These are phyloP conservation scores for Trichosurus vulpecula DNA, from an alignment of 2,797 vertebrate genomes.

Conservation along the genomic window DNA sequence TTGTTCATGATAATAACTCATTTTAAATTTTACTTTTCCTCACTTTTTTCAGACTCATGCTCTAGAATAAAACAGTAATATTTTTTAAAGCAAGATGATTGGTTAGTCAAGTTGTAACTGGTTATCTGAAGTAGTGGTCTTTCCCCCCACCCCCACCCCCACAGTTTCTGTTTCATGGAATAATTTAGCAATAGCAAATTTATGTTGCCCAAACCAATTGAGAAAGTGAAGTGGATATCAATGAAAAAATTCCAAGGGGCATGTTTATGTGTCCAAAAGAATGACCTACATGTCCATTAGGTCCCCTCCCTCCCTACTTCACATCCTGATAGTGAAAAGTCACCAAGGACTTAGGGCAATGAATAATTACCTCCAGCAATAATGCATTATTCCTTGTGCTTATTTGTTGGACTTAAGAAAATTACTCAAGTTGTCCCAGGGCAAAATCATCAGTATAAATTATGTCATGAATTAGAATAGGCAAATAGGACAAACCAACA, in stretches of 20 bases:
- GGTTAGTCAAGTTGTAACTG: constrained; percentile 35
- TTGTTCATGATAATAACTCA: constrained; percentile 64
- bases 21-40: constrained; percentile 50
- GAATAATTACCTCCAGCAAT: constrained; percentile 34
- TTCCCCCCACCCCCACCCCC: not conserved
- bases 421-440: constrained; percentile 6
- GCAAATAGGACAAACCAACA: constrained; percentile 22
- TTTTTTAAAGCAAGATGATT: constrained; percentile 45
- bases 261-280: not conserved
- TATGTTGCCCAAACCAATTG: constrained; percentile 45
- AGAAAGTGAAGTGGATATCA: constrained; percentile 22
- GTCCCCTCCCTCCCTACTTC: not conserved
- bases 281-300: not conserved
- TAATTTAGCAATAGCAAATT: constrained; percentile 59
- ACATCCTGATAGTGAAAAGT: constrained; percentile 27
- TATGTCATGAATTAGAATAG: not conserved
- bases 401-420: constrained; percentile 44
- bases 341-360: not conserved
- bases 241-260: not conserved
- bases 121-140: constrained; percentile 17
- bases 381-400: constrained; percentile 18
- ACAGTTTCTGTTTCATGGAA: constrained; percentile 36
- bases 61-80: constrained; percentile 46
- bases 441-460: constrained; percentile 42
- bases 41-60: constrained; percentile 47